Evolutionary conservation across 1,140 invertebrate genomes (phyloP), one percentile per base, ranked within the genome.

Genomic region (Stratiolaelaps scimitus): DNA sequence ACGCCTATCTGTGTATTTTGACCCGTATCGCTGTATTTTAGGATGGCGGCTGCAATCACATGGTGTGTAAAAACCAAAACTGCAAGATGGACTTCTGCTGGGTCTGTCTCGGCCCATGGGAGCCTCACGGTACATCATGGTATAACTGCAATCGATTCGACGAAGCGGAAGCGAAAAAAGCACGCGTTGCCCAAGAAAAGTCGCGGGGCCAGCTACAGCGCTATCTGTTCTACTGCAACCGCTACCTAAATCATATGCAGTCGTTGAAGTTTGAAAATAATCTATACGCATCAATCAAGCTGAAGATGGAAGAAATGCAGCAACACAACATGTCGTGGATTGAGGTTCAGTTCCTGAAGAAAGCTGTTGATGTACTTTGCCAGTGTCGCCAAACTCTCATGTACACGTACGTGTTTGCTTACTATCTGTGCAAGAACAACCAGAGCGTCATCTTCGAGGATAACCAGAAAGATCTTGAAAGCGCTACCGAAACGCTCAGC

Each of bases 251-350:
- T 80, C 94, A 98, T 78, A 94, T 96, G 89, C 92, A 97, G 77
- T 94, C 90, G 68, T 81, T 98, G 69, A 94, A 95, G 78, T 95
- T 98, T 78, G 94, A 98, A 77, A 86, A 89, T 76, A 97, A 97
- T 70, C 79, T 93, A 20, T 93, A 93, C 76, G 87, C 88, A 5
- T 87, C 86, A 64, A 88, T 97, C 13, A 92, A 94, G 76, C 85
- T 89, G 72, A 98, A 98, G 79, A 98, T 98, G 93, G 93, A 97
- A 75, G 93, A 97, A 78, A 97, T 98, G 93, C 92, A 97, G 74
- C 92, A 96, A 72, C 92, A 96, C 75, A 95, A 95, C 74, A 97
- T 98, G 93, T 95, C 92, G 56, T 98, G 94, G 94, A 98, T 98
- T 73, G 95, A 98, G 83, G 90, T 92, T 71, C 75, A 80, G 75